phyloP scores from a whole-genome alignment of 1,140 invertebrate genomes.

The Melipona quadrifasciata region DNA sequence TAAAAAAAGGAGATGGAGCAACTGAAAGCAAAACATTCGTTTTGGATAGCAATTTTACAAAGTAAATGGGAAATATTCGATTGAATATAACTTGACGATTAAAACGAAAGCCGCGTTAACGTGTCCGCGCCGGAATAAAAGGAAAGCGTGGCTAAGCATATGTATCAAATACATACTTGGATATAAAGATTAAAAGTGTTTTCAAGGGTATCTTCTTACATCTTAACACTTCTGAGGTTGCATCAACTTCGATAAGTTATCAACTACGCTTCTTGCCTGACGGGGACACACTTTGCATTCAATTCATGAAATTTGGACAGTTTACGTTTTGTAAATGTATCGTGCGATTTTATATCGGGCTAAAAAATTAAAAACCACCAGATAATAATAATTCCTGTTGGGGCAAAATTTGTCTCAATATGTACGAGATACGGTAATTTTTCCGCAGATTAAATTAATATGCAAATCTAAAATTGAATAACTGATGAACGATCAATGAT shows the following conservation, averaged over 20 bases:
- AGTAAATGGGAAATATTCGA: not conserved
- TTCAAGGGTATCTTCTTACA: conserved; percentile 25
- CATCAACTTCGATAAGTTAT: conserved; percentile 45
- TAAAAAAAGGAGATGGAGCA: no score
- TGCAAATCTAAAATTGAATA: no score
- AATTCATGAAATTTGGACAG: not conserved
- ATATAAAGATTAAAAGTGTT: conserved; percentile 27
- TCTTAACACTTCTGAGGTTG: conserved; percentile 22
- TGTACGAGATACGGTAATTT: no score
- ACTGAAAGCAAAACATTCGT: not conserved
- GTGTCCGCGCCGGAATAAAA: not conserved
- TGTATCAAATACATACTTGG: conserved; percentile 36
- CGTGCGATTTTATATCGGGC: no score
- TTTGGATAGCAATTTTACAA: not conserved
- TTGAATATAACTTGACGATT: not conserved
- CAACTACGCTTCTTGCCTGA: not conserved
- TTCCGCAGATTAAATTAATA: no score
- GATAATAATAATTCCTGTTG: no score
- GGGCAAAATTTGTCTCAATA: no score
- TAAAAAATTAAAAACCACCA: no score
- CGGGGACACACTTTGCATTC: not conserved
- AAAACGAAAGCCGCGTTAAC: not conserved
- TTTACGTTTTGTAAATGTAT: not conserved
- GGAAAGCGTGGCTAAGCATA: conserved; percentile 26
- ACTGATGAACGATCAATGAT: no score